Base-by-base conservation (phyloP, 1,140 invertebrate genomes). In the Drosophila aff. region DNA sequence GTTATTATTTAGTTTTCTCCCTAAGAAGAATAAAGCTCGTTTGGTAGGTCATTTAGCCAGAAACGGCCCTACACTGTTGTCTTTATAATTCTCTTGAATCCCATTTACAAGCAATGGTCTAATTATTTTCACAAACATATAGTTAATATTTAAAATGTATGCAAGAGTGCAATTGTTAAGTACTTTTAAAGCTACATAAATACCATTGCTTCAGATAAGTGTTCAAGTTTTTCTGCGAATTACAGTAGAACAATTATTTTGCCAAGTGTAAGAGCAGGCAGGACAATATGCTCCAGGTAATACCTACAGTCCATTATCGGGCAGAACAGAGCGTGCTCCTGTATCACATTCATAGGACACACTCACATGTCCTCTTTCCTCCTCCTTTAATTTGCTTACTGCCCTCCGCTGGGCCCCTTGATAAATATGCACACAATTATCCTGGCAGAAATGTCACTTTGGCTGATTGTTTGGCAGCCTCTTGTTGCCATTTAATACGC, bases 381-480 rank as follows among this genome's bases (percentile, higher is more conserved):
- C 33, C 23, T 43, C 50, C 65, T 69, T 62, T 53, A 63, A 66
- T 72, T 72, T 63, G 58, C 55, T 44, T 50, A 40, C 46, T 53
- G 13, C 26, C 52, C 26, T 49, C 21, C 23, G 5, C 33, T 23
- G 18, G 43, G 9, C 38, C 44, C 41, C 28, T 46, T 49, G 36
- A 33, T 71, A 73, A 69, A 80, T 77, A 75, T 82, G 82, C 62
- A 47, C 74, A 75, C 82, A 87, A 83, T 83, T 87, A 83, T 87
- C 72, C 68, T 44, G 43, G 76, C 62, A 75, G 86, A 78, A 82
- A 81, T 83, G 80, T 87, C 84, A 83, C 80, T 89, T 83, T 76
- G 77, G 69, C 57, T 83, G 69, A 89, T 89, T 89, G 78, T 71
- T 69, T 47, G 71, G 41, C 69, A 73, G 68, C 67, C 76, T 52